These are phyloP conservation scores for Sitophilus oryzae DNA, from an alignment of 1,140 invertebrate species.

Conservation along the genomic window DNA sequence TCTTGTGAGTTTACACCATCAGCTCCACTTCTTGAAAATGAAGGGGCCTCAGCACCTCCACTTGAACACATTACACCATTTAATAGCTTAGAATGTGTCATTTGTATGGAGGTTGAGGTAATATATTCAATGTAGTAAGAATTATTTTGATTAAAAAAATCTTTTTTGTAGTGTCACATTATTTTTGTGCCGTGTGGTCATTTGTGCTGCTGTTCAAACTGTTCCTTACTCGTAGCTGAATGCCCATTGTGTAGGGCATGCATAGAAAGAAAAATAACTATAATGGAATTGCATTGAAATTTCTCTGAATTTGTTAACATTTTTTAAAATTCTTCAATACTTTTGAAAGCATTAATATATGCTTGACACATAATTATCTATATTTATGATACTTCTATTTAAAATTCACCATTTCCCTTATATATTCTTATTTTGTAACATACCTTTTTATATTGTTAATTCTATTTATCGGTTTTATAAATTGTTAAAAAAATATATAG, in stretches of 20 bases:
- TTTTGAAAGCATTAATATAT: too few species aligned
- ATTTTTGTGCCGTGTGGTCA: constrained; percentile 83
- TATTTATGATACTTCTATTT: too few species aligned
- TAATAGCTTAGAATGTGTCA: constrained; percentile 63
- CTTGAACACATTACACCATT: constrained; percentile 30
- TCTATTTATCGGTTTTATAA: too few species aligned
- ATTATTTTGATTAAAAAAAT: constrained; percentile 12
- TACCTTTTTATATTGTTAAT: background rate
- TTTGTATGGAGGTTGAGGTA: constrained; percentile 71
- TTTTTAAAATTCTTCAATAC: too few species aligned
- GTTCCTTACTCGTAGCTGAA: constrained; percentile 52
- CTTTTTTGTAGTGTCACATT: constrained; percentile 59
- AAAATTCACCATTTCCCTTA: too few species aligned
- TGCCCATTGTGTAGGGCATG: constrained; percentile 73
- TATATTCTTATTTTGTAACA: too few species aligned
- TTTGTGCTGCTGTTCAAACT: constrained; percentile 69
- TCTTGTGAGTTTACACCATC: constrained; percentile 27
- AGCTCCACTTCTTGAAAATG: constrained; percentile 27
- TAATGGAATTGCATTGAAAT: constrained; percentile 35
- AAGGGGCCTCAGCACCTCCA: constrained; percentile 48
- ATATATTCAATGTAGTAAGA: background rate
- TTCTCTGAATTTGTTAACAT: too few species aligned
- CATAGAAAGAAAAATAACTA: constrained; percentile 62
- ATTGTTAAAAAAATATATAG: too few species aligned
- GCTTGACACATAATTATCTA: too few species aligned